phyloP scores from a whole-genome alignment of 2,888 invertebrate species.

The Hartigia nigra region DNA sequence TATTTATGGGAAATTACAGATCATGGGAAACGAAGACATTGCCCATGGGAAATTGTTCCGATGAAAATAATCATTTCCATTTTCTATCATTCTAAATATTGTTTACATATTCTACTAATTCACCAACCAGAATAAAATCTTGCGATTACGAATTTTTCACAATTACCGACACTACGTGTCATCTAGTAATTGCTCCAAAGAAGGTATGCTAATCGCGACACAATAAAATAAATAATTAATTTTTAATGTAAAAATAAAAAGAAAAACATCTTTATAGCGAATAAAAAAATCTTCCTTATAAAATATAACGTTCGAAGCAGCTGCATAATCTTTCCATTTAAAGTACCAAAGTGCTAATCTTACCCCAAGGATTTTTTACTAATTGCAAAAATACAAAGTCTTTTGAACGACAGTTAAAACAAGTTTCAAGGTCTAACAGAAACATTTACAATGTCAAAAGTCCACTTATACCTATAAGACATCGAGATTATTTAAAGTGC shows the following conservation, averaged over 20 bases:
- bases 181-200: neutral
- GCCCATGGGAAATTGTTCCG: neutral
- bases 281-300: neutral
- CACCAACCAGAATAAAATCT: neutral
- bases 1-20: constrained; percentile 57
- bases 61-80: constrained; percentile 1
- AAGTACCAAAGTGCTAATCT: neutral
- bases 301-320: neutral
- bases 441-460: neutral
- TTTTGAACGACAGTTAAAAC: neutral
- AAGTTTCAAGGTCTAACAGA: neutral
- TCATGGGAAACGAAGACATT: constrained; percentile 49
- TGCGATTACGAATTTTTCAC: neutral
- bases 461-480: neutral
- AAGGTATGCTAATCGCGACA: neutral
- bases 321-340: neutral
- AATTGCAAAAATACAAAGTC: neutral
- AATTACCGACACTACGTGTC: neutral
- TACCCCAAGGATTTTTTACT: neutral
- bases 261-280: neutral
- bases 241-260: neutral
- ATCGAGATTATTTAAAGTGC: constrained; percentile 10
- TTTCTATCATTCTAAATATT: constrained; percentile 11
- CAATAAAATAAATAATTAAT: neutral
- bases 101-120: neutral